A percentile compares a stretch with the other conserved stretches of the same genome.
phyloP scores from a whole-genome alignment of 2,888 invertebrate species.

The Drosophila fungiperda region DNA sequence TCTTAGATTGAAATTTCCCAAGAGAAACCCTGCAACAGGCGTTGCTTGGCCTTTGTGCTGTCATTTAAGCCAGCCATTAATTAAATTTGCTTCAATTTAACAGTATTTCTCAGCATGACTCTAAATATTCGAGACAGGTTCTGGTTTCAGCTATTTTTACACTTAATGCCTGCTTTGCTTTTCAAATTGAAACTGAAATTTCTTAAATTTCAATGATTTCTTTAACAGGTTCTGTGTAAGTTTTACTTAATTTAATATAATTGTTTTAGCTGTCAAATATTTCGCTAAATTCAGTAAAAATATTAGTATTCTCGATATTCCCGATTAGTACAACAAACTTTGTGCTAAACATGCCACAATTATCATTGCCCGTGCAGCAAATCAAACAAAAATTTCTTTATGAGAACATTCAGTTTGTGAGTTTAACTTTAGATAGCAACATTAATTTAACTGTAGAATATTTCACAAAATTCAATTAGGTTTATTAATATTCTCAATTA shows the following conservation, averaged over 20 bases:
- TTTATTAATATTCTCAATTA: constrained; percentile 7
- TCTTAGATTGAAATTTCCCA: constrained; percentile 34
- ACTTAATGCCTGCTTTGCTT: background rate
- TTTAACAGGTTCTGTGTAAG: background rate
- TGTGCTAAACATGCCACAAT: background rate
- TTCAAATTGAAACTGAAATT: background rate
- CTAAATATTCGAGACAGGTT: background rate
- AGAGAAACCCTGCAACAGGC: constrained; percentile 16
- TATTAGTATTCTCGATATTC: constrained; percentile 13
- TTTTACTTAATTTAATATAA: background rate
- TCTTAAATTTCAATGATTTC: background rate
- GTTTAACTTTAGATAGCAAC: background rate
- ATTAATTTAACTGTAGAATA: background rate
- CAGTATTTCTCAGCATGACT: background rate
- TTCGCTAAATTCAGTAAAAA: background rate
- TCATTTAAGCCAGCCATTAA: constrained; percentile 11
- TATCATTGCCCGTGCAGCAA: background rate
- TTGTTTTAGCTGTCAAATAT: background rate
- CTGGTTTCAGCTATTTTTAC: background rate
- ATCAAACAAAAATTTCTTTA: background rate
- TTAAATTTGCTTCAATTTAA: constrained; percentile 25
- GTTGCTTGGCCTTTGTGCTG: constrained; percentile 5
- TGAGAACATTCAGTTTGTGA: background rate
- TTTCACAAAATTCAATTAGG: background rate
- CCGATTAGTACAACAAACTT: background rate